Percentiles rank a stretch among this genome's conserved stretches.
Evolutionary conservation across 2,113 vertebrate genomes (phyloP).

Genomic region (Physeter macrocephalus): DNA sequence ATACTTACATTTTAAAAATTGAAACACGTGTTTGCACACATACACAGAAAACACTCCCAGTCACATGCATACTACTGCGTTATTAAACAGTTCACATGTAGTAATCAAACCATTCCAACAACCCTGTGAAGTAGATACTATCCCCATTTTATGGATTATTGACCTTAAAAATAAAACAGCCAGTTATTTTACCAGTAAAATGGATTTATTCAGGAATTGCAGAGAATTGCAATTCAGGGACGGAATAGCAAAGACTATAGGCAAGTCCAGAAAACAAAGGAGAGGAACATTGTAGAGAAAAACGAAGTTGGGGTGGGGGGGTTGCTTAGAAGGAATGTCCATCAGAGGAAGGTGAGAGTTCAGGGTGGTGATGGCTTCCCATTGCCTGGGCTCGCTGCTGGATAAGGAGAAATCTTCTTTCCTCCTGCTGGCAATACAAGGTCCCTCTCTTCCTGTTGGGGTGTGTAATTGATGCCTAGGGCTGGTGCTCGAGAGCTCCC

Average conservation of each 20-base stretch:
- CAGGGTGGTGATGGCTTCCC: background rate
- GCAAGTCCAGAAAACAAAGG: background rate
- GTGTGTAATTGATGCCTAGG: accelerated
- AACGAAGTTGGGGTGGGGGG: background rate
- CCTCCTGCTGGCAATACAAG: background rate
- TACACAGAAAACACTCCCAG: background rate
- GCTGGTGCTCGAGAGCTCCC: background rate
- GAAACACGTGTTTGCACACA: background rate
- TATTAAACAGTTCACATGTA: background rate
- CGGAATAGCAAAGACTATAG: background rate
- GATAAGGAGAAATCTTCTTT: background rate
- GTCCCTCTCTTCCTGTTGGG: background rate
- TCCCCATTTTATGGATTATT: background rate
- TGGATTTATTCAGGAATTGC: background rate
- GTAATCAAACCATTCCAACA: background rate
- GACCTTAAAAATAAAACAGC: background rate
- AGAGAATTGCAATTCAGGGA: background rate
- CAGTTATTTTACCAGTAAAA: background rate
- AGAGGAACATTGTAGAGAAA: background rate
- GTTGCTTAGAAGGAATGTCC: background rate
- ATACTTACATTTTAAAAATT: background rate
- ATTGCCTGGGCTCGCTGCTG: background rate
- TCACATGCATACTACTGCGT: background rate
- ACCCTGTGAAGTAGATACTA: background rate
- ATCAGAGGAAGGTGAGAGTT: background rate